Evolutionary conservation across 2,113 vertebrate species (phyloP).

Genomic region (Chinchilla lanigera): DNA sequence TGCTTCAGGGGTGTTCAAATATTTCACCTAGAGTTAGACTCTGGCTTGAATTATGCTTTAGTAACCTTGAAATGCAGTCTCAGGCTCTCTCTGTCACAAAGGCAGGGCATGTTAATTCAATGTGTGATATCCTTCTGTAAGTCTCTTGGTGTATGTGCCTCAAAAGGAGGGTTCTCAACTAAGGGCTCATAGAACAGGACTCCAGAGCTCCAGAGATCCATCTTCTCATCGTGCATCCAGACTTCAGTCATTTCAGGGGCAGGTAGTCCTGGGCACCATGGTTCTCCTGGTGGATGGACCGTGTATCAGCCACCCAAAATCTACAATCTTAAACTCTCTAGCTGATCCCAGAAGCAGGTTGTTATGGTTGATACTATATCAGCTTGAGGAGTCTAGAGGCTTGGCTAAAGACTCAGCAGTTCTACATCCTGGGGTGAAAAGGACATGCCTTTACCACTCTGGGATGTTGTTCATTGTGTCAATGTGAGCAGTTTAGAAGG

Average conservation of each 20-base stretch:
- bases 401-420: too few relatives aligned
- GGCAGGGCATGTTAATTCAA: constrained; percentile 92
- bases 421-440: too few relatives aligned
- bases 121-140: constrained; percentile 96
- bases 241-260: constrained; percentile 99
- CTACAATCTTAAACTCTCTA: constrained; percentile 97
- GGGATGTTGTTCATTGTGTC: too few relatives aligned
- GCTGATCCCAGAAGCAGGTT: constrained; percentile 91
- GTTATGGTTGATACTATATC: too few relatives aligned
- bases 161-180: constrained; percentile 95
- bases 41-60: constrained; percentile 94
- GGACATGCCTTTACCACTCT: too few relatives aligned
- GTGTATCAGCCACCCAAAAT: constrained; percentile 98
- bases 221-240: constrained; percentile 96
- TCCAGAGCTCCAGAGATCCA: constrained; percentile 97
- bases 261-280: constrained; percentile 96
- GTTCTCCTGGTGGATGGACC: constrained; percentile 97
- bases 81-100: constrained; percentile 90
- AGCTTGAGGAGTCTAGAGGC: too few relatives aligned
- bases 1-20: constrained; percentile 93
- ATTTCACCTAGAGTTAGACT: constrained; percentile 92
- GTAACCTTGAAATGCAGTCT: constrained; percentile 92
- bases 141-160: constrained; percentile 95
- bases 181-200: constrained; percentile 97
- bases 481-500: too few relatives aligned